Base-by-base conservation (phyloP, 2,888 invertebrate species). In the Rhopalosiphum nymphaeae region DNA sequence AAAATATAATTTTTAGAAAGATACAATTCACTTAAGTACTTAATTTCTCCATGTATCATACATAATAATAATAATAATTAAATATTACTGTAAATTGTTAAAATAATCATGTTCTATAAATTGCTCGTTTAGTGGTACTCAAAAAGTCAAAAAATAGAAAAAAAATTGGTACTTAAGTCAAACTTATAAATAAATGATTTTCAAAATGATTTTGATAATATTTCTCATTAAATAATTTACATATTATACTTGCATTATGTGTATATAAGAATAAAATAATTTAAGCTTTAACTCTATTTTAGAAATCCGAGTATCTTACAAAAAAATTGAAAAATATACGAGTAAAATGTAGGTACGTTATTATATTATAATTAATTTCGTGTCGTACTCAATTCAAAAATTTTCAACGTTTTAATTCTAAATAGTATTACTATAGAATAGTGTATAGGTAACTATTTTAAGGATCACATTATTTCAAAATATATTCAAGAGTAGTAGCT, bases 141-240 rank as follows among this genome's bases (percentile, higher is more conserved):
- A 46, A 46, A 13, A 29, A 44, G 44, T 46, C 49, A 86, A 87
- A 87, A 87, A 49, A 44, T 25, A 16, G 5, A 21, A 53, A 49
- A 53, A 87, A 26, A 42, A 42, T 21, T 49, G n/a, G n/a, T n/a
- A 53, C 9, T 78, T 2, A 49, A n/a, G 7, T 49, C 36, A 36
- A 25, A 1, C 5, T 44, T 29, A 44, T 44, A 44, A 29, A 44
- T 89, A 21, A 61, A 57, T 46, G n/a, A 44, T 61, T 61, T 44
- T 26, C 21, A 44, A 89, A 57, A 44, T 61, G 5, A 89, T 61
- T 61, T 61, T 21, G n/a, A 89, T 89, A 61, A 89, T 89, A 89
- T n/a, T n/a, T 21, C 29, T 87, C 29, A 49, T 87, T 87, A 49
- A 7, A n/a, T 49, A 87, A 87, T 49, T 87, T n/a, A 87, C n/a